Percentiles rank a stretch among this genome's conserved stretches.
Conservation (phyloP, 2,113 vertebrate species). For the Entosphenus tridentatus region DNA sequence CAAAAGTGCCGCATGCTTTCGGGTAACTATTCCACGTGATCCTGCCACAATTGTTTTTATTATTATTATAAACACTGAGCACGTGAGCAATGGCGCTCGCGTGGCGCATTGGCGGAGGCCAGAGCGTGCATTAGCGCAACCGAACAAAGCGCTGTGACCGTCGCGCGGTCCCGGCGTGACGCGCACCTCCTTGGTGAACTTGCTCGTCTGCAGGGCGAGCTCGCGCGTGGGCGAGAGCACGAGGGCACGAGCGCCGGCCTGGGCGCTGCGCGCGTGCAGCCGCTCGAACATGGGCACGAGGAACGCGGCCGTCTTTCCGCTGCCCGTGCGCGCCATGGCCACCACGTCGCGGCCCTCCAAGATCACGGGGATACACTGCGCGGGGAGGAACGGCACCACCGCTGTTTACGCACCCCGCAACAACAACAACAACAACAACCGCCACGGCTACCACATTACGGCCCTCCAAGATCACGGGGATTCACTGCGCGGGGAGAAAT, state of each 20-base stretch:
- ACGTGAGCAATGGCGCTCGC: background rate
- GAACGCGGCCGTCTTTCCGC: constrained; percentile 86
- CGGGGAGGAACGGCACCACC: background rate
- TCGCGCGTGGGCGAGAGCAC: constrained; percentile 73
- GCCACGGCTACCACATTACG: constrained; percentile 89
- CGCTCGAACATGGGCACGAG: constrained; percentile 82
- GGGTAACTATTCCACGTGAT: no score
- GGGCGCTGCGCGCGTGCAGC: constrained; percentile 46
- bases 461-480: constrained; percentile 62
- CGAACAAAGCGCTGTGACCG: background rate
- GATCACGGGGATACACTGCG: constrained; percentile 54
- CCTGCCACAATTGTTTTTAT: background rate
- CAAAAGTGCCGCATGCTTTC: no score
- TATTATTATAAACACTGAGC: background rate
- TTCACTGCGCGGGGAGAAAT: constrained; percentile 23
- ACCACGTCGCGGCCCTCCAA: constrained; percentile 71
- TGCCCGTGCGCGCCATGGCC: constrained; percentile 81
- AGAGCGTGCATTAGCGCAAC: background rate
- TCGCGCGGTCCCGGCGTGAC: background rate
- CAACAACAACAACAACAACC: no score
- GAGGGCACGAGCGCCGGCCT: constrained; percentile 54
- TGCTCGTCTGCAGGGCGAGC: constrained; percentile 81
- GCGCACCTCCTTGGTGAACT: constrained; percentile 76
- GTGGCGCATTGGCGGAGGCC: background rate
- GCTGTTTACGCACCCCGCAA: no score